Percentiles rank a stretch among this genome's conserved stretches.
phyloP scores from a whole-genome alignment of 2,888 invertebrate species.

The Halictus ligatus region DNA sequence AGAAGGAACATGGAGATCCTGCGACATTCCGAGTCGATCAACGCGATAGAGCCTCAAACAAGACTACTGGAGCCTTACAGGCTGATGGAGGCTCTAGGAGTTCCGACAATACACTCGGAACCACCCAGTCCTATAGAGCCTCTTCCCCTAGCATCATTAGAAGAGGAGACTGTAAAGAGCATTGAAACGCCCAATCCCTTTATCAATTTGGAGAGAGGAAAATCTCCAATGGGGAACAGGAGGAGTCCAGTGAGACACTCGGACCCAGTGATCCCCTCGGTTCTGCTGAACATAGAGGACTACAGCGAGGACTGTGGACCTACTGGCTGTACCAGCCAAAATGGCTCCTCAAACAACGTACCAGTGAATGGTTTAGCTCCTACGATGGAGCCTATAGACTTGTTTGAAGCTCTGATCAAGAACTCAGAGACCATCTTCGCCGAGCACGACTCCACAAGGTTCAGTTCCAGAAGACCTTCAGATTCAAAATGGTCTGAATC shows the following conservation, averaged over 20 bases:
- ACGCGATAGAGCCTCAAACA: conserved; percentile 64
- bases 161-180: conserved; percentile 64
- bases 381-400: conserved; percentile 66
- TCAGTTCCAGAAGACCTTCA: conserved; percentile 80
- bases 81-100: conserved; percentile 70
- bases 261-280: conserved; percentile 77
- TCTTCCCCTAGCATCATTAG: conserved; percentile 71
- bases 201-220: conserved; percentile 33
- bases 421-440: conserved; percentile 75
- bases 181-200: conserved; percentile 34
- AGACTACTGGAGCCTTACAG: conserved; percentile 70
- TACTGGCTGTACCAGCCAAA: conserved; percentile 22
- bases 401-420: conserved; percentile 70
- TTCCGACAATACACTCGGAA: conserved; percentile 80
- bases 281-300: conserved; percentile 78
- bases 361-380: conserved; percentile 7
- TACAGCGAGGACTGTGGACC: conserved; percentile 57
- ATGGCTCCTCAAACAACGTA: conserved; percentile 17
- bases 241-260: conserved; percentile 75
- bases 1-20: conserved; percentile 67
- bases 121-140: conserved; percentile 81
- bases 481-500: conserved; percentile 82
- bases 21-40: conserved; percentile 75
- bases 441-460: conserved; percentile 79
- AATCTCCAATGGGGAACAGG: conserved; percentile 45